Evolutionary conservation across 2,797 vertebrate species (phyloP).

Genomic region (Tarsius wallacei): DNA sequence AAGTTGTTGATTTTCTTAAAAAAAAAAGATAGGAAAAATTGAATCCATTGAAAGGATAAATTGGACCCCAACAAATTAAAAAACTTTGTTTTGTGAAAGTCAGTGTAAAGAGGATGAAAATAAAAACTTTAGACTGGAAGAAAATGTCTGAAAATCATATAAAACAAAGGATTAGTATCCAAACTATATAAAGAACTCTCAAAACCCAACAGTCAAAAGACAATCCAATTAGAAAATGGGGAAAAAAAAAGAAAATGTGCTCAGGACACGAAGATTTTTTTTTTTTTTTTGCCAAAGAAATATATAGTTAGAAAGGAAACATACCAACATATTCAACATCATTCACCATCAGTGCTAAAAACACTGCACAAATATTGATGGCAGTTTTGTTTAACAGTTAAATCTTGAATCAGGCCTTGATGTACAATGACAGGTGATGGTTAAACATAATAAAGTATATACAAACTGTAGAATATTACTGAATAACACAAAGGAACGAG

Average conservation of each 20-base stretch:
- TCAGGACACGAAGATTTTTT: background rate
- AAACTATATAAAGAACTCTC: background rate
- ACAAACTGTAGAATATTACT: background rate
- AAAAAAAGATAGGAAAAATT: too few species aligned
- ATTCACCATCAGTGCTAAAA: background rate
- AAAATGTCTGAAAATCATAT: background rate
- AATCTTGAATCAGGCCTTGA: background rate
- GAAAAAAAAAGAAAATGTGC: background rate
- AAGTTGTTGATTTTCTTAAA: too few species aligned
- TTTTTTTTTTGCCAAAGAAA: too few species aligned
- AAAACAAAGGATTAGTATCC: background rate
- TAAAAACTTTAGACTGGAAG: background rate
- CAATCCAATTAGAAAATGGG: background rate
- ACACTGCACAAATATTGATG: fast-evolving
- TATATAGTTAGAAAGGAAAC: background rate
- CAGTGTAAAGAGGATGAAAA: background rate
- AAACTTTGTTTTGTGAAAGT: background rate
- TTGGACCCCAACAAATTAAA: background rate
- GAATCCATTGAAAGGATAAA: background rate
- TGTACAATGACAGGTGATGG: too few species aligned
- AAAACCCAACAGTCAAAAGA: background rate
- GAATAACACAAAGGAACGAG: background rate
- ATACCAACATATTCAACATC: background rate
- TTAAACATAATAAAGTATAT: background rate
- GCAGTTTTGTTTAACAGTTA: background rate